Evolutionary conservation across 2,888 invertebrate genomes (phyloP).

Genomic region (Tachystola acroxantha): DNA sequence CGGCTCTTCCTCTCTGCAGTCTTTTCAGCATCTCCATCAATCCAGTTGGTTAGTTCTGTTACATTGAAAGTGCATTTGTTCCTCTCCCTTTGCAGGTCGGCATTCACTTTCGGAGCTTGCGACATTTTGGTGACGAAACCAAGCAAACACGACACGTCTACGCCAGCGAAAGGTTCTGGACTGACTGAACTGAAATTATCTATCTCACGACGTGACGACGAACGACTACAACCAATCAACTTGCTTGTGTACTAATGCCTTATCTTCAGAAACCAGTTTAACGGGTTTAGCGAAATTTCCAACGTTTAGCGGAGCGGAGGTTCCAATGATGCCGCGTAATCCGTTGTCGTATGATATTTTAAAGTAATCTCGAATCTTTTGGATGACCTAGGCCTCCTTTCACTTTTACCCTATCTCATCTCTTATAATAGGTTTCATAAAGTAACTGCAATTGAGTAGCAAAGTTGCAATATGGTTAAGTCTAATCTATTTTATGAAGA

Average conservation of each 20-base stretch:
- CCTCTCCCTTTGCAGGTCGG: constrained; percentile 85
- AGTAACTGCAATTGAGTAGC: too few relatives aligned
- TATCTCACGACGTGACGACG: not conserved
- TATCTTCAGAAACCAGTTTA: constrained; percentile 2
- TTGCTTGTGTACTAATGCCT: not conserved
- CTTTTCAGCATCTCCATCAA: constrained; percentile 87
- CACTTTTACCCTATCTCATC: too few relatives aligned
- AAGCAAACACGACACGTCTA: not conserved
- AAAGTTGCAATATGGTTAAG: too few relatives aligned
- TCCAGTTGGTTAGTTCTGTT: constrained; percentile 85
- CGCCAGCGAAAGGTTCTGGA: not conserved
- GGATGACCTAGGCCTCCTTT: too few relatives aligned
- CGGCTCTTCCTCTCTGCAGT: constrained; percentile 81
- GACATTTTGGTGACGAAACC: constrained; percentile 3
- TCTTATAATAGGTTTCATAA: too few relatives aligned
- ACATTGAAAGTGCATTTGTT: constrained; percentile 85
- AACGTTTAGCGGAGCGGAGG: too few relatives aligned
- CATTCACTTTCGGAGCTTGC: constrained; percentile 67
- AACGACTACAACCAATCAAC: not conserved
- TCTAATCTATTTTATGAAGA: too few relatives aligned
- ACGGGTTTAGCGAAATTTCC: too few relatives aligned
- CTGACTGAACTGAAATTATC: not conserved
- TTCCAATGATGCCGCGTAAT: not conserved
- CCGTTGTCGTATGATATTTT: too few relatives aligned
- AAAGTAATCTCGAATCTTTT: too few relatives aligned